Evolutionary conservation across 2,888 invertebrate species (phyloP).

Genomic region (Priocnemis perturbator): DNA sequence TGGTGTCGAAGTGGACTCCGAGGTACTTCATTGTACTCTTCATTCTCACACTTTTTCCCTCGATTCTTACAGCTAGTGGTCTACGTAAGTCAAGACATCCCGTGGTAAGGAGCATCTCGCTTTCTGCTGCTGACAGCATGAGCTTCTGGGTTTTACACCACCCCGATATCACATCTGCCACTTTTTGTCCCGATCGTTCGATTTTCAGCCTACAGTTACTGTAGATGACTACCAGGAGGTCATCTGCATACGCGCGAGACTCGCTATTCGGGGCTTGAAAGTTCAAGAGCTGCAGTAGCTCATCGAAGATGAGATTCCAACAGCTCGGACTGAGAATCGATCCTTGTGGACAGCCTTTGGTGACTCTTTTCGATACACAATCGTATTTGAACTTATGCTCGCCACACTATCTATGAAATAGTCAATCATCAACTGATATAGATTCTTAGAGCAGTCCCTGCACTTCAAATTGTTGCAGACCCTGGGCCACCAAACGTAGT

Average conservation of each 20-base stretch:
- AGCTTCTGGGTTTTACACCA: conserved; percentile 17
- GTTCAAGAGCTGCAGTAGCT: background rate
- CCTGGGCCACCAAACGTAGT: conserved; percentile 50
- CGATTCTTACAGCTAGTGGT: conserved; percentile 10
- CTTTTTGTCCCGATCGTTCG: background rate
- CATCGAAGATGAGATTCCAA: conserved; percentile 35
- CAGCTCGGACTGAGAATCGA: conserved; percentile 31
- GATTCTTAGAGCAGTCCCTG: conserved; percentile 33
- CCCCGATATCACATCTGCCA: background rate
- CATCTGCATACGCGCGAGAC: conserved; percentile 40
- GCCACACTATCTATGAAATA: conserved; percentile 22
- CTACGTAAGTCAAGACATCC: background rate
- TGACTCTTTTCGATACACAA: conserved; percentile 11
- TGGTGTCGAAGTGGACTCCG: background rate
- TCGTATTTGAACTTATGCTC: background rate
- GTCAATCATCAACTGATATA: conserved; percentile 19
- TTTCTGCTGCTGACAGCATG: background rate
- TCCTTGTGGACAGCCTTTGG: conserved; percentile 41
- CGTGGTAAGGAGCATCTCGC: conserved; percentile 17
- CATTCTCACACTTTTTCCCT: background rate
- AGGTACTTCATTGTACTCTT: background rate
- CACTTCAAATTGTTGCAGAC: conserved; percentile 28
- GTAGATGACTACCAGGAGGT: conserved; percentile 22
- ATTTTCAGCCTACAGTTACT: conserved; percentile 21
- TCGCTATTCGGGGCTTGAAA: conserved; percentile 9